Base-by-base conservation (phyloP, 1,140 invertebrate species). In the Zaprionus inermis region DNA sequence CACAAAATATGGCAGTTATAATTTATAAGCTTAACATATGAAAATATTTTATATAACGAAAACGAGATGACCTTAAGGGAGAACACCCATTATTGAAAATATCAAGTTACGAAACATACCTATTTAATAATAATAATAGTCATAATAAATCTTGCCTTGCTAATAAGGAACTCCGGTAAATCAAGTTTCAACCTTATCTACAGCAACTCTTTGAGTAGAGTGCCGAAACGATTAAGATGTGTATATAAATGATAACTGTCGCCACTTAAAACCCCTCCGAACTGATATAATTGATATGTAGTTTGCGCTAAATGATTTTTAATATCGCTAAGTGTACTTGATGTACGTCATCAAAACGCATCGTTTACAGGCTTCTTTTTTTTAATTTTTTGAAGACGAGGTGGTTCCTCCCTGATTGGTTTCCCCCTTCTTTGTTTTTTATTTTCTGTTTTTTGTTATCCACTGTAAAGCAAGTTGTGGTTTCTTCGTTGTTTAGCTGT, bases 391-490 rank as follows among this genome's bases (percentile, higher is more conserved):
- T 12, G 14, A 57, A 28, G 20, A 49, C 16, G 46, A 73, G 51
- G 65, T 32, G 30, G 30, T 57, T 65, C 49, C 51, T 68, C 51
- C 71, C 55, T 69, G 41, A 56, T 46, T 20, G 44, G 46, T 54
- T 66, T 54, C 34, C 16, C 38, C 9, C 4, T 57, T 60, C 30
- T 46, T 16, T 46, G 5, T 41, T 46, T 55, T 72, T 66, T 64
- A 41, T 57, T 56, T 73, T 61, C 51, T 68, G 32, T 63, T 41
- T 55, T 58, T 74, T 59, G 78, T 57, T 71, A 72, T 73, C 76
- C 61, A 79, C 73, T 88, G 88, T 20, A 20, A 88, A 88, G 83
- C 83, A 88, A 88, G 83, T 88, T 80, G 83, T 68, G 66, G 58
- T 63, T 58, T 78, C 65, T 80, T 80, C 70, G 83, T 66, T 83